Evolutionary conservation across 2,113 vertebrate genomes (phyloP).

Genomic region (Clinocottus analis): DNA sequence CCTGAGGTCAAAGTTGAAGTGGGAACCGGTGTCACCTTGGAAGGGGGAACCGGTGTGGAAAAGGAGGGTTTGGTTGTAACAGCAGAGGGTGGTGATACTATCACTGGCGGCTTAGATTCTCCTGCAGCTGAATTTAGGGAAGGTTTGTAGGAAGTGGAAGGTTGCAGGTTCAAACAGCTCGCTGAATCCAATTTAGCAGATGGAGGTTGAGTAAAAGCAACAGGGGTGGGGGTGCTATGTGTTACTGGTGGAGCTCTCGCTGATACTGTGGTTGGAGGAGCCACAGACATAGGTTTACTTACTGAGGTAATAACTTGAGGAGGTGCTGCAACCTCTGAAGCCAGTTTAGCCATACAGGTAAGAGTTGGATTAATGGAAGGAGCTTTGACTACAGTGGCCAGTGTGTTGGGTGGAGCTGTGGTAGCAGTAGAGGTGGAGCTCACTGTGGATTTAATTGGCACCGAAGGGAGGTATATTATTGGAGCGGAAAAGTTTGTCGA

Average conservation of each 20-base stretch:
- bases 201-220: constrained; percentile 29
- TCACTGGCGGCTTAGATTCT: constrained; percentile 33
- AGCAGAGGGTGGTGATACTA: constrained; percentile 16
- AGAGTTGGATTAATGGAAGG: constrained; percentile 33
- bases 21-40: constrained; percentile 33
- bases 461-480: constrained; percentile 37
- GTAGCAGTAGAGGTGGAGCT: constrained; percentile 22
- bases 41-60: constrained; percentile 8
- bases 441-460: constrained; percentile 44
- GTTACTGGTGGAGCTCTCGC: constrained; percentile 42
- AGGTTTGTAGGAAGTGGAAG: constrained; percentile 42
- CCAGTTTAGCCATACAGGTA: constrained; percentile 45
- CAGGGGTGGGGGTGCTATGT: constrained; percentile 31
- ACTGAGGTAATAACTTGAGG: constrained; percentile 41
- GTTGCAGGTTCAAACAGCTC: constrained; percentile 38
- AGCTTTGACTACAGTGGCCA: constrained; percentile 38
- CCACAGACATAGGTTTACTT: constrained; percentile 49
- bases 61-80: constrained; percentile 25
- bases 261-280: constrained; percentile 25
- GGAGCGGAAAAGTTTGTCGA: constrained; percentile 46
- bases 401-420: constrained; percentile 38
- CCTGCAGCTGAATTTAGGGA: constrained; percentile 24
- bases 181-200: constrained; percentile 48
- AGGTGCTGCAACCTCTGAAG: constrained; percentile 35
- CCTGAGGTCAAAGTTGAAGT: constrained; percentile 26